Percentiles rank a stretch among this genome's conserved stretches.
Conservation (phyloP, 2,888 invertebrate species). For the Drosophila buzzatii region DNA sequence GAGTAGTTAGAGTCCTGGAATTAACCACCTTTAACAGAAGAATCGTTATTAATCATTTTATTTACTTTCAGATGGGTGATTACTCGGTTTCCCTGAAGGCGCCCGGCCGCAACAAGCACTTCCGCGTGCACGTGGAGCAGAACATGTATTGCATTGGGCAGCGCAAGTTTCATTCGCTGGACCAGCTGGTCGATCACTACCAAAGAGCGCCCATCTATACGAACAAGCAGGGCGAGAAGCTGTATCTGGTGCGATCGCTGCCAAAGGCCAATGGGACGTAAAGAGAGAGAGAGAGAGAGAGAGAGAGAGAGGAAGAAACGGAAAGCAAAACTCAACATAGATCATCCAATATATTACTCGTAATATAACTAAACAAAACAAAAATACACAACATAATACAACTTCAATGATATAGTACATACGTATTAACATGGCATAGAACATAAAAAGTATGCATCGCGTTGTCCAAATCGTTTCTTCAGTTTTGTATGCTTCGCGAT, state of each 20-base stretch:
- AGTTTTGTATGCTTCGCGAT: slow-evolving; percentile 44
- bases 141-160: slow-evolving; percentile 98
- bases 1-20: background rate
- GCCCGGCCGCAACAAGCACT: slow-evolving; percentile 99
- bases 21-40: background rate
- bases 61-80: slow-evolving; percentile 94
- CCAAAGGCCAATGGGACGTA: slow-evolving; percentile 88
- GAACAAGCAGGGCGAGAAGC: slow-evolving; percentile 98
- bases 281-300: slow-evolving; percentile 48
- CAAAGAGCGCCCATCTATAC: slow-evolving; percentile 99
- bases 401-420: slow-evolving; percentile 67
- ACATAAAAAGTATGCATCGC: slow-evolving; percentile 17
- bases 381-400: slow-evolving; percentile 37
- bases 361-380: slow-evolving; percentile 52
- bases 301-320: background rate
- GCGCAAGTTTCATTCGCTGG: slow-evolving; percentile 97
- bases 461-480: slow-evolving; percentile 40
- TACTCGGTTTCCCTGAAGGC: slow-evolving; percentile 99
- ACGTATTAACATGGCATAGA: slow-evolving; percentile 35
- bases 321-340: slow-evolving; percentile 11
- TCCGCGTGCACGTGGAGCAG: slow-evolving; percentile 98
- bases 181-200: slow-evolving; percentile 99
- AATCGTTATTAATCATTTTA: background rate
- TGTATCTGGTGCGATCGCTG: slow-evolving; percentile 97
- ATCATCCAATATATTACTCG: slow-evolving; percentile 56